Evolutionary conservation across 2,113 vertebrate species (phyloP).

Genomic region (Diadophis punctatus): DNA sequence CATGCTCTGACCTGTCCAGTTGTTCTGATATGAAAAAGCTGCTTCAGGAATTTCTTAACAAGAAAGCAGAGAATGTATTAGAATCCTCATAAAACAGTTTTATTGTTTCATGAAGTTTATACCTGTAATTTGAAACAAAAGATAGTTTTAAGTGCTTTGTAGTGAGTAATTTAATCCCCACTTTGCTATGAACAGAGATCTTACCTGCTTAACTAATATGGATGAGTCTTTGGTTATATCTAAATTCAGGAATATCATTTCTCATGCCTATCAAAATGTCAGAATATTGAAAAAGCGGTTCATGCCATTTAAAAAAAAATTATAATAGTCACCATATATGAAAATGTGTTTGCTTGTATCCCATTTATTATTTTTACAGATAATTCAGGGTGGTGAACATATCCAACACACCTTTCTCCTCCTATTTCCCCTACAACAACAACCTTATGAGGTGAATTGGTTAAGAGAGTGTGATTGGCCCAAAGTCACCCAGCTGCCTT

Average conservation of each 20-base stretch:
- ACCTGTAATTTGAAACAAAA: neutral
- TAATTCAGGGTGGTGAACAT: no score
- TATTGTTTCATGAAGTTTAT: neutral
- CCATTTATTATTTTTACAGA: no score
- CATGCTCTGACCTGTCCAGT: neutral
- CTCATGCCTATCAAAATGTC: neutral
- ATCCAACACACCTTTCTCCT: no score
- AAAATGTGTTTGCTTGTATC: no score
- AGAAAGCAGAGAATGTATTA: neutral
- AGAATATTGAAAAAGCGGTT: neutral
- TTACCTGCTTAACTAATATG: neutral
- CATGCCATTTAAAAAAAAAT: neutral
- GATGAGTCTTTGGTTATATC: neutral
- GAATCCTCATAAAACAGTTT: neutral
- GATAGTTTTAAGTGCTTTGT: neutral
- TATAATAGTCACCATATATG: neutral
- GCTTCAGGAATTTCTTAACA: neutral
- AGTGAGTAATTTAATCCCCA: neutral
- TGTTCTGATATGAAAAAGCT: neutral
- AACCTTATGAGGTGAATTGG: no score
- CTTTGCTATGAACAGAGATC: neutral
- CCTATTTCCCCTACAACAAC: no score
- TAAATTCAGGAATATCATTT: neutral
- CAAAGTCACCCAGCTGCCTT: no score
- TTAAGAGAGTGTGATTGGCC: no score